Percentiles rank a stretch among this genome's conserved stretches.
Evolutionary conservation across 2,797 vertebrate species (phyloP).

Genomic region (Cetoscarus ocellatus): DNA sequence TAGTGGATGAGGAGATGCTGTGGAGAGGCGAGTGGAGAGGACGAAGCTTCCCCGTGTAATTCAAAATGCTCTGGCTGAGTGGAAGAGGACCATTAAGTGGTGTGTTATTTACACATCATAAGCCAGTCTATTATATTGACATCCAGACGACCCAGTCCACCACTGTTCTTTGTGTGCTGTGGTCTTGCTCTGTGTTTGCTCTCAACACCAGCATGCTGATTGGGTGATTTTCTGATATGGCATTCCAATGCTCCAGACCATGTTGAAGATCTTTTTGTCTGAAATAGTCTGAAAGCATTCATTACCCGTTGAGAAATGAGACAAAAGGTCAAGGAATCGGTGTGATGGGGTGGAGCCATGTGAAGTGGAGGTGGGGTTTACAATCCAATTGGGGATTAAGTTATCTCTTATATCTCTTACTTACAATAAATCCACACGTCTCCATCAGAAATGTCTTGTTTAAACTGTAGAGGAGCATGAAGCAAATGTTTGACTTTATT

Average conservation of each 20-base stretch:
- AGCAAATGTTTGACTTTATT: constrained; percentile 89
- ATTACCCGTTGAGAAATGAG: constrained; percentile 84
- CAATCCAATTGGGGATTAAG: constrained; percentile 86
- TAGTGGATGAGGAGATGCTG: constrained; percentile 41
- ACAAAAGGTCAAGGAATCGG: constrained; percentile 85
- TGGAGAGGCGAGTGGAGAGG: constrained; percentile 28
- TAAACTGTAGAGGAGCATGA: constrained; percentile 83
- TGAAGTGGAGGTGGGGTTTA: constrained; percentile 81
- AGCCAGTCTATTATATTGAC: constrained; percentile 87
- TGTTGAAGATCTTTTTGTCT: constrained; percentile 77
- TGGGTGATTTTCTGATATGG: constrained; percentile 86
- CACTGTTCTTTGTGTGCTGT: constrained; percentile 57
- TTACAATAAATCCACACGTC: constrained; percentile 87
- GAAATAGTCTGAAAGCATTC: constrained; percentile 86
- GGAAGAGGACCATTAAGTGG: constrained; percentile 83
- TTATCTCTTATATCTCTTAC: constrained; percentile 86
- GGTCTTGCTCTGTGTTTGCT: constrained; percentile 84
- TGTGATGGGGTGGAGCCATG: constrained; percentile 71
- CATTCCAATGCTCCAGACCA: constrained; percentile 82
- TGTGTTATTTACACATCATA: constrained; percentile 88
- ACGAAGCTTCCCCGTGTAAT: constrained; percentile 70
- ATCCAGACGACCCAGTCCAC: constrained; percentile 79
- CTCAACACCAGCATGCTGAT: constrained; percentile 87
- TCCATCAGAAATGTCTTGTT: constrained; percentile 86
- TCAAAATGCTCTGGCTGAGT: constrained; percentile 75